Evolutionary conservation across 2,888 invertebrate species (phyloP), one percentile per base, ranked within the genome.

Genomic region (Polietes domitor): DNA sequence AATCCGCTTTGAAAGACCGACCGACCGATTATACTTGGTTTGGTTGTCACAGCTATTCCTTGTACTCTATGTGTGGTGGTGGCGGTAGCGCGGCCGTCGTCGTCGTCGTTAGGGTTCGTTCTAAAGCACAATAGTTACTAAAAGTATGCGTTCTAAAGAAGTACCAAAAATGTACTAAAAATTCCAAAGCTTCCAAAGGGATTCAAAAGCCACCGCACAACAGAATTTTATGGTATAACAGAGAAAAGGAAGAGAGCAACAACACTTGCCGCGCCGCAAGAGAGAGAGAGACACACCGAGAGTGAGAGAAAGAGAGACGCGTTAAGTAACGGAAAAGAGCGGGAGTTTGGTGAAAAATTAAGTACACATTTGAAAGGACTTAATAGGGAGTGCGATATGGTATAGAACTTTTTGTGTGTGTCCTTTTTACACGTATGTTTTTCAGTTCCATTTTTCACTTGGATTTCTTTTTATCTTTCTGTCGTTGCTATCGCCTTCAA

Each of bases 1-100:
- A 63, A 70, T 70, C 76, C 72, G 75, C 55, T 75, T 80, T 77
- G 32, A 24, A 77, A 63, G 70, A 50, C 65, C 37, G 71, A 68
- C 68, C 68, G 17, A 68, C 65, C 37, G 71, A 24, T 77, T 74
- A 55, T 75, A 61, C 55, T 68, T 50, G 74, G 71, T 41, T 68
- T 50, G 74, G 71, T 41, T 58, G 55, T 50, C 53, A 72, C 21
- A 53, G 50, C 28, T 28, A 71, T 24, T 83, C 53, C 63, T 70
- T 80, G 32, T 41, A 65, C 65, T 47, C 47, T n/a, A 47, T 47
- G n/a, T n/a, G 47, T 47, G 32, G n/a, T 47, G 37, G 37, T 37
- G 6, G 19, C 37, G 19, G 4, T 19, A 26, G 15, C 68, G 21
- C 21, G 1, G 19, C 21, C 0, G 24, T 12, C 15, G 43, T 24